These are phyloP conservation scores for Cryptocheilus praepositus DNA, from an alignment of 2,888 invertebrate genomes.

Conservation along the genomic window DNA sequence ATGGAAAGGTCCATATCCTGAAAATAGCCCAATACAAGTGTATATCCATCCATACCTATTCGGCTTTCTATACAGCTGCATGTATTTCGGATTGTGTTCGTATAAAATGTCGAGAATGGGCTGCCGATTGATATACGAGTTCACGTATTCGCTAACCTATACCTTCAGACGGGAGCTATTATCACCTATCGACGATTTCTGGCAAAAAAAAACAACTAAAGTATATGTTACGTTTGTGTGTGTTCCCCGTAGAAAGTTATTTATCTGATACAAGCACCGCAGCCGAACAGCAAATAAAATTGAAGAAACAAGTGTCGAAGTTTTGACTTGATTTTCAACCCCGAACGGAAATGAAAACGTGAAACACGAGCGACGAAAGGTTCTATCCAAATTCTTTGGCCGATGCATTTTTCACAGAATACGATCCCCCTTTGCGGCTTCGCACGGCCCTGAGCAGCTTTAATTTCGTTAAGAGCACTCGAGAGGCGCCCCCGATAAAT, in stretches of 20 bases:
- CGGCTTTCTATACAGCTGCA: constrained; percentile 11
- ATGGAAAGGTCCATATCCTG: constrained; percentile 11
- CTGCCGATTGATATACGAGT: no score
- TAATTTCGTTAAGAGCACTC: constrained; percentile 60
- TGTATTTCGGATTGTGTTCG: background rate
- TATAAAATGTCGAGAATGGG: no score
- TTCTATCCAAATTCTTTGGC: constrained; percentile 27
- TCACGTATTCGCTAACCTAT: no score
- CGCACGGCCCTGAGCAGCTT: constrained; percentile 40
- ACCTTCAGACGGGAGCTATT: no score
- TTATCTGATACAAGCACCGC: no score
- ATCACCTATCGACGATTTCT: no score
- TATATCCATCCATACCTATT: background rate
- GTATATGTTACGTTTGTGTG: no score
- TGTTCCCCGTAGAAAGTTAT: no score
- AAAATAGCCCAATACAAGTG: constrained; percentile 6
- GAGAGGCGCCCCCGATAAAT: constrained; percentile 47
- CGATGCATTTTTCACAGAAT: constrained; percentile 24
- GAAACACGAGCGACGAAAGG: background rate
- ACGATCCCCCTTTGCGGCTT: constrained; percentile 20
- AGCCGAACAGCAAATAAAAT: no score
- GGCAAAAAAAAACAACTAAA: no score
- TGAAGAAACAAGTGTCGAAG: background rate
- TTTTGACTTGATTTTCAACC: background rate
- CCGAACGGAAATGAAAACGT: no score